phyloP scores from a whole-genome alignment of 2,797 vertebrate species.

The Bradypus variegatus region DNA sequence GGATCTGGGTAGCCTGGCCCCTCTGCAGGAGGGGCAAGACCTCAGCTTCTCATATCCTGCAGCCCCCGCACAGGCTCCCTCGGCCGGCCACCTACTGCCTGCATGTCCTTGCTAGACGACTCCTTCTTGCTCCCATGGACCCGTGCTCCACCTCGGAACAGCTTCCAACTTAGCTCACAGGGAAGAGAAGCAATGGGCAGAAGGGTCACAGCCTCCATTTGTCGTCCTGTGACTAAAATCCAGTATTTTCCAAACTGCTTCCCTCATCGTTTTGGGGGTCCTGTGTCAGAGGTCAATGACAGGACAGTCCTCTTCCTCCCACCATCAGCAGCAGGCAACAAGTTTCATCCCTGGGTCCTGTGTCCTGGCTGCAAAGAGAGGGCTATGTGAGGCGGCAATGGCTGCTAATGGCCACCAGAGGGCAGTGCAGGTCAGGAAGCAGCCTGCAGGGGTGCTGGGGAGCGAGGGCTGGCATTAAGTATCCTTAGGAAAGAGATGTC shows the following conservation, averaged over 20 bases:
- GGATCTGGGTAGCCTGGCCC: background rate
- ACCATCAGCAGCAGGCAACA: rapidly evolving
- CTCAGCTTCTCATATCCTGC: background rate
- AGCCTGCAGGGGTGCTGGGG: rapidly evolving
- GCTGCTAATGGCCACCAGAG: background rate
- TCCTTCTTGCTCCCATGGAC: background rate
- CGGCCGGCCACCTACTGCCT: background rate
- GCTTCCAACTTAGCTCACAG: background rate
- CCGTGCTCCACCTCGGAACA: background rate
- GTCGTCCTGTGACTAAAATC: background rate
- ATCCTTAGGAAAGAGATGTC: background rate
- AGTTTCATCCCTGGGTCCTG: background rate
- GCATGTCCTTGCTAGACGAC: no score
- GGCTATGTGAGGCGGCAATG: background rate
- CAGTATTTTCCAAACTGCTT: background rate
- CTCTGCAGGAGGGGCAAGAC: background rate
- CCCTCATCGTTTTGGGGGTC: background rate
- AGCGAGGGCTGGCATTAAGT: rapidly evolving
- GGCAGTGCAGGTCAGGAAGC: conserved; percentile 34
- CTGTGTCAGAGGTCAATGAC: background rate
- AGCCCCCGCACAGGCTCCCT: background rate
- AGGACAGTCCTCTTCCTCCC: background rate
- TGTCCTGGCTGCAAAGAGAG: background rate
- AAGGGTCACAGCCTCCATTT: background rate
- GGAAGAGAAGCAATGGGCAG: background rate